phyloP scores from a whole-genome alignment of 2,797 vertebrate species.

The Paratrypauchen microcephalus region DNA sequence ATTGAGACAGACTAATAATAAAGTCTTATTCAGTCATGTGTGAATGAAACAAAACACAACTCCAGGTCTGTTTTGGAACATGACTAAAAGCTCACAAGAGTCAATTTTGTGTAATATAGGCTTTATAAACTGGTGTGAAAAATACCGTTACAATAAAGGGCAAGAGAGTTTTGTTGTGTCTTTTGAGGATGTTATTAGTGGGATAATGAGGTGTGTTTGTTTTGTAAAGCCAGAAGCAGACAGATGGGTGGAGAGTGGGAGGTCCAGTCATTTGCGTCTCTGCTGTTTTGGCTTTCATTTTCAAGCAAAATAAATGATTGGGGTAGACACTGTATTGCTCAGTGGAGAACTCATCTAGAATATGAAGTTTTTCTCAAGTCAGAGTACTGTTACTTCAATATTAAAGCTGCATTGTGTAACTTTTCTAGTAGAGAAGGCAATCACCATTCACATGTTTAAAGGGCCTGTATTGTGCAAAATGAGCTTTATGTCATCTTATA shows the following conservation, averaged over 20 bases:
- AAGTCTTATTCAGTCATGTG: too few relatives aligned
- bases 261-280: slow-evolving; percentile 7
- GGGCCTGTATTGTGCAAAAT: too few relatives aligned
- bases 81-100: too few relatives aligned
- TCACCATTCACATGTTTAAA: too few relatives aligned
- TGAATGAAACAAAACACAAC: too few relatives aligned
- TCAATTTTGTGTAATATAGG: too few relatives aligned
- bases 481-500: too few relatives aligned
- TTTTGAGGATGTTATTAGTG: slow-evolving; percentile 4
- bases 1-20: too few relatives aligned
- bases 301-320: not conserved
- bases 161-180: not conserved
- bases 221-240: not conserved
- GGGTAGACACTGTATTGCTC: not conserved
- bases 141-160: not conserved
- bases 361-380: not conserved
- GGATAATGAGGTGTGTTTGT: slow-evolving; percentile 15
- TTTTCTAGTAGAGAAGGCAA: too few relatives aligned
- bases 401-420: too few relatives aligned
- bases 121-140: not conserved
- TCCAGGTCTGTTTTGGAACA: too few relatives aligned
- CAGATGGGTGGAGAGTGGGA: not conserved
- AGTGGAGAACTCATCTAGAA: not conserved
- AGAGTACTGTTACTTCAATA: not conserved
- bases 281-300: slow-evolving; percentile 17